Evolutionary conservation across 2,113 vertebrate genomes (phyloP), one percentile per base, ranked within the genome.

Genomic region (Campylomormyrus tamandua): DNA sequence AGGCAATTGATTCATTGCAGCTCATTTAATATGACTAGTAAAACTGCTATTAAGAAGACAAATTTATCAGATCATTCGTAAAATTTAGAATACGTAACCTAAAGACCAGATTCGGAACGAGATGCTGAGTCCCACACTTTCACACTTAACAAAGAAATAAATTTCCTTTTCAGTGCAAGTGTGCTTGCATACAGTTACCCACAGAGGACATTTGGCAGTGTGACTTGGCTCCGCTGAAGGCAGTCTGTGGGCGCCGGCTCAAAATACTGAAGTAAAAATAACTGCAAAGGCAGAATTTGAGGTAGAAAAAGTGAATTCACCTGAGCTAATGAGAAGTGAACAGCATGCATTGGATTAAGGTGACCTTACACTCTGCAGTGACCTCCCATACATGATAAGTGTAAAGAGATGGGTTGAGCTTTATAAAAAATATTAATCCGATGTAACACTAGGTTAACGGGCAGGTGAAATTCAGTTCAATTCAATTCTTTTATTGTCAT

Each of bases 251-350:
- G 74, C 5, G 15, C 74, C 74, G 6, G 31, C 35, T 80, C 74
- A 80, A 80, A 80, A 80, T 80, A 42, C 74, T 80, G 5, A 80
- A 42, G 35, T 80, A 80, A 80, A 80, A 80, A 80, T 80, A 80
- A 80, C 74, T 42, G 74, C 35, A 80, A 80, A 80, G 74, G 17
- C 74, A 42, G 74, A 80, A 39, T 80, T 80, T 5, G 35, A 42
- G 31, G 31, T 42, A 39, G 35, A 42, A 80, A 77, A 80, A 42
- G 31, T 15, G 15, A 80, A 19, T 80, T 80, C 35, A 42, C 62
- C 62, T 70, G 27, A 31, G 62, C 27, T 70, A 70, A 70, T 70
- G 62, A 70, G 62, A 70, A 70, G 27, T 31, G n/a, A 70, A 31
- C 74, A 80, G 35, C 70, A 8, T 39, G 15, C 35, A 42, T 19